Base-by-base conservation (phyloP, 2,113 vertebrate species). In the Oreotrochilus melanogaster region DNA sequence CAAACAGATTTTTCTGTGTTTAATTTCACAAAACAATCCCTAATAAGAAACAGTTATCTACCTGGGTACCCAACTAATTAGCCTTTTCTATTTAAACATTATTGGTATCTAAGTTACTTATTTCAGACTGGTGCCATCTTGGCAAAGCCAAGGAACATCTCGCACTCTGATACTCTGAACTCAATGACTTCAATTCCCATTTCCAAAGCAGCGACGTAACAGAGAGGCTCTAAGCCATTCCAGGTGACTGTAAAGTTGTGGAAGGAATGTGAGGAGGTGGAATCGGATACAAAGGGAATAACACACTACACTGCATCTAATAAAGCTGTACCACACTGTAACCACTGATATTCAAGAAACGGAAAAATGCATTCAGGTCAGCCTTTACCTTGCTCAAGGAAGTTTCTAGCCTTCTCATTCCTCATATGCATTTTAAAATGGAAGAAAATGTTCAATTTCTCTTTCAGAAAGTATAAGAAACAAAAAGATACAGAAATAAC, bases 41-140 rank as follows among this genome's bases (percentile, higher is more conserved):
- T 76, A 28, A 56, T 13, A 69, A 62, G 16, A 42, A 50, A 21
- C 30, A 48, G 27, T 51, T n/a, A 50, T 4, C 10, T 28, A n/a
- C 35, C n/a, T 7, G 7, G 5, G 11, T 31, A 78, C 10, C 4
- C 31, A 71, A 64, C 0, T 0, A 78, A 84, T 27, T 28, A 58
- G 27, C 27, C 14, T 51, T 58, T 53, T 58, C 22, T 73, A 24
- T 57, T 50, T 33, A 65, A 57, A 50, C 6, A 50, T 50, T 45
- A 30, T 61, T 58, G 10, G 10, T 56, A 31, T 42, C 14, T 56
- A 7, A 48, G 19, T 56, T 64, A 56, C 5, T 78, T 42, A 54
- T 47, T 39, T 70, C 67, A 67, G 28, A 54, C n/a, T 43, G 25
- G 9, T 43, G 43, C 35, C 47, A 90, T 10, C 23, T 50, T 45